phyloP scores from a whole-genome alignment of 2,113 vertebrate species.

The Colaptes auratus region DNA sequence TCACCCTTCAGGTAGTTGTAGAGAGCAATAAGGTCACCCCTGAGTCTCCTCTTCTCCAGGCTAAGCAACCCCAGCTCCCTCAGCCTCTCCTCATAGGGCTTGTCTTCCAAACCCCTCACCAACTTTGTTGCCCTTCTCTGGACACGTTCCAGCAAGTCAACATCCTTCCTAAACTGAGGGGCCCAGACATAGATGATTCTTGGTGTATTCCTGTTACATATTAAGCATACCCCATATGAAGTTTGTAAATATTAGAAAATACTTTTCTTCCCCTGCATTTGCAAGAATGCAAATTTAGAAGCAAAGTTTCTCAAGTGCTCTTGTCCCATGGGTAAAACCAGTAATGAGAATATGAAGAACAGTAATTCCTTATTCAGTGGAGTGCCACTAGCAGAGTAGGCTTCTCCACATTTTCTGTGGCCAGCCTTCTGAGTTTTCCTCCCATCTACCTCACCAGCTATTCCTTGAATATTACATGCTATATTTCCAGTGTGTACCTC shows the following conservation, averaged over 20 bases:
- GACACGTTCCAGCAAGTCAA: no score
- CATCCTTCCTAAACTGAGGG: no score
- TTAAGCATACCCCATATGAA: not conserved
- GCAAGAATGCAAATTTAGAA: slow-evolving; percentile 16
- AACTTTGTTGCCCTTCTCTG: no score
- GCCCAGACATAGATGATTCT: not conserved
- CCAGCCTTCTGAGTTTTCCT: not conserved
- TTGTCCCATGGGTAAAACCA: not conserved
- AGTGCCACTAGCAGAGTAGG: not conserved
- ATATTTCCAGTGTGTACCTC: not conserved
- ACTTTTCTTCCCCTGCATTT: not conserved
- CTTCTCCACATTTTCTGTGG: not conserved
- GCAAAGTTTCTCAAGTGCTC: not conserved
- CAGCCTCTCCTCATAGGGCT: no score
- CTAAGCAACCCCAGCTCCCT: no score
- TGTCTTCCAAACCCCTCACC: no score
- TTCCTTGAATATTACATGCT: not conserved
- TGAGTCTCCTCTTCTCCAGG: no score
- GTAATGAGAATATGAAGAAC: not conserved
- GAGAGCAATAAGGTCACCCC: no score
- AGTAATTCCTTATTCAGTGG: not conserved
- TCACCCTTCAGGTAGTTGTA: no score
- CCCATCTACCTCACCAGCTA: not conserved
- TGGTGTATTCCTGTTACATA: not conserved
- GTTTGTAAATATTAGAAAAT: slow-evolving; percentile 3